A percentile compares a stretch with the other conserved stretches of the same genome.
These are phyloP conservation scores for Xanthorhoe designata DNA, from an alignment of 2,888 invertebrate genomes.

Conservation along the genomic window DNA sequence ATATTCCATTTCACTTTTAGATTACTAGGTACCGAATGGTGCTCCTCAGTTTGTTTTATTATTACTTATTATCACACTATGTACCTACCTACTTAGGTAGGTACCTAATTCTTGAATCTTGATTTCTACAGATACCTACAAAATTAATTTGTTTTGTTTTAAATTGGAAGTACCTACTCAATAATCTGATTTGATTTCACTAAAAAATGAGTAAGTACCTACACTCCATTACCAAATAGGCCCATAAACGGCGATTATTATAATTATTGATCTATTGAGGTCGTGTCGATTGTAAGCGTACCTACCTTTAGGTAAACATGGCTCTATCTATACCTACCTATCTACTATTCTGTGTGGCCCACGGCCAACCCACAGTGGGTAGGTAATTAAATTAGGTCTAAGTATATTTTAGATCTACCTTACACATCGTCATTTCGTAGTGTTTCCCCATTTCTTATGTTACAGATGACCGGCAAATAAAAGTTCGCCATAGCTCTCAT, in stretches of 20 bases:
- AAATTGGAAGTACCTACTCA: neutral
- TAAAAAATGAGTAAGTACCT: constrained; percentile 1
- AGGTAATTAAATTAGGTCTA: no score
- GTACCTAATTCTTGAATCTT: no score
- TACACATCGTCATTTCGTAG: neutral
- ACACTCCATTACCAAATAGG: neutral
- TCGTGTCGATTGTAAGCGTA: no score
- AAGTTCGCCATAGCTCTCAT: constrained; percentile 33
- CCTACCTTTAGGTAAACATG: no score
- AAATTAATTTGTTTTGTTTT: neutral
- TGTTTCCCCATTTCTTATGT: neutral
- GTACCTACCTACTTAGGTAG: no score
- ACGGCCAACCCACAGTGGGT: no score
- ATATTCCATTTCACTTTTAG: neutral
- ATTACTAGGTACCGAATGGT: no score
- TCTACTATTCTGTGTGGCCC: no score
- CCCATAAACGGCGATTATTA: no score
- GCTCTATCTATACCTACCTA: no score
- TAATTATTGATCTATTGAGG: no score
- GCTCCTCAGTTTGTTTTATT: neutral
- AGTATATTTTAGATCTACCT: no score
- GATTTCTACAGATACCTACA: neutral
- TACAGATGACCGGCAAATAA: constrained; percentile 28
- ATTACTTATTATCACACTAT: neutral
- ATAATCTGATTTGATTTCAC: neutral